Base-by-base conservation (phyloP, 2,888 invertebrate genomes). In the Congeria kusceri region DNA sequence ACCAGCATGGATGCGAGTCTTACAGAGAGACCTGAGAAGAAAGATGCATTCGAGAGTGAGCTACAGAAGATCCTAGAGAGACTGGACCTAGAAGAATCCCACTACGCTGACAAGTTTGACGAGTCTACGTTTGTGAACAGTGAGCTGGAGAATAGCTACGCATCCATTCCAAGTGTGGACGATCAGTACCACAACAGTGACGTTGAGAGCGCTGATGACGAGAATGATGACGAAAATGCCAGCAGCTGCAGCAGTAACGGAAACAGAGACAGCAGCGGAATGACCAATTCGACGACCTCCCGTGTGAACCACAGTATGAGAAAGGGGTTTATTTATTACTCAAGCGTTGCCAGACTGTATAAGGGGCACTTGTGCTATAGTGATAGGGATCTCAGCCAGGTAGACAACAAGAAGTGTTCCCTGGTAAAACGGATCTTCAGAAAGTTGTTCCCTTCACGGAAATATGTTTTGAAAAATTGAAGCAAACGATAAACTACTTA, bases 311-410 rank as follows among this genome's bases (percentile, higher is more conserved):
- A 29, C 18, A 29, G 28, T 20, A 72, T 72, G 64, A 72, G 64
- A 13, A 72, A 72, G 13, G 71, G 71, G 28, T 72, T 58, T 28
- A 63, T 72, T 29, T 72, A 72, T 25, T 72, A 72, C 23, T 72
- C 71, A 3, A 72, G 71, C 47, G 47, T 46, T 23, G 47, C 56
- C 3, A 44, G 58, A 46, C 47, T 72, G 28, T 72, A 58, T 23
- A 47, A 46, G 25, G 71, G 71, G 15, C 44, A 72, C 27, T 28
- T 72, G 13, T 29, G 58, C 20, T 65, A 72, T 27, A 64, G 64
- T 18, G 57, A 46, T 20, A 32, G 32, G n/a, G 56, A 56, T 47
- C 1, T 28, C 23, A 23, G 47, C 44, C 25, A 23, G 9, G n/a
- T 18, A 9, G 7, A 9, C 13, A 20, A 25, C 13, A 72, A 72